Base-by-base conservation (phyloP, 1,140 invertebrate species). In the Panulirus ornatus region DNA sequence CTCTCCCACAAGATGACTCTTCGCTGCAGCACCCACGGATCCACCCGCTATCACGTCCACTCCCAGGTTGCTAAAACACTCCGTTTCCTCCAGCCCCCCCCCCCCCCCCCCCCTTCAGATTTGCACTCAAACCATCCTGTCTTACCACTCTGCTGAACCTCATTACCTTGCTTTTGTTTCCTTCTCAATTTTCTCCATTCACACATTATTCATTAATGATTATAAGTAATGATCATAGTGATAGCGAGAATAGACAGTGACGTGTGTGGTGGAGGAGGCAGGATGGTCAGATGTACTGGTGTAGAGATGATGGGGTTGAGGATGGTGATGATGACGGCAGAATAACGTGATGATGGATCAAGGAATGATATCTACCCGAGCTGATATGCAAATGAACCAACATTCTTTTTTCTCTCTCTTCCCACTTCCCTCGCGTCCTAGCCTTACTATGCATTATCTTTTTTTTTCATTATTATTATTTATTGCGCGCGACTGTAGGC, bases 251-350 rank as follows among this genome's bases (percentile, higher is more conserved):
- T n/a, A n/a, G n/a, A n/a, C n/a, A n/a, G n/a, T n/a, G n/a, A n/a
- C n/a, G n/a, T n/a, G n/a, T n/a, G n/a, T n/a, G n/a, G n/a, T n/a
- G n/a, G n/a, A n/a, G n/a, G 27, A 73, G 16, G 1, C 27, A 70
- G 36, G 66, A 70, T 8, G 66, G 66, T 9, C 16, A 70, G 9
- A 6, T 70, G 66, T 70, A 63, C 19, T 63, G 58, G 19, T 63
- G 58, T 42, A 42, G 76, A n/a, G 76, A 75, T 75, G 38, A 75
- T 75, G n/a, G 71, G 38, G 78, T 54, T 40, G 71, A 34, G 44
- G 34, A 81, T 81, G 51, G 78, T 81, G 78, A 51, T 54, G 51
- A 51, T 84, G 82, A 42, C 42, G 82, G 70, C 82, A 40, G 1
- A n/a, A 42, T 84, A 42, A 84, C 66, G 14, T 36, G n/a, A 27